phyloP scores from a whole-genome alignment of 2,797 vertebrate species.

The Florisuga fusca region DNA sequence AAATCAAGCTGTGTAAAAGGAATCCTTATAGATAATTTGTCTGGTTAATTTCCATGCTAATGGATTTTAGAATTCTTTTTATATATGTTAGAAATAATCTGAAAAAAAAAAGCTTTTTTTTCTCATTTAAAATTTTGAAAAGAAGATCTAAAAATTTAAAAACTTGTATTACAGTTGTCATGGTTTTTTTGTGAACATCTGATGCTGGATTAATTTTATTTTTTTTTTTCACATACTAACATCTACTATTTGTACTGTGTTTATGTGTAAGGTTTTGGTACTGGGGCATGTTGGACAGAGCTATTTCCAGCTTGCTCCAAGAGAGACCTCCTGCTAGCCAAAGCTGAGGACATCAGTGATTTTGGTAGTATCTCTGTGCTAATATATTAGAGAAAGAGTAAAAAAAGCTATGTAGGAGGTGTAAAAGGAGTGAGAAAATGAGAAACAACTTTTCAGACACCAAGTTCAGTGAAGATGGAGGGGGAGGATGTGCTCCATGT shows the following conservation, averaged over 20 bases:
- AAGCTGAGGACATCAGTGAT: not conserved
- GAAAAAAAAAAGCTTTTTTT: not conserved
- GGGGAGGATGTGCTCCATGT: not conserved
- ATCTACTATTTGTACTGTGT: no score
- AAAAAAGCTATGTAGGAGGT: rapidly evolving
- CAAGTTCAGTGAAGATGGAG: no score
- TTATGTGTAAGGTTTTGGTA: not conserved
- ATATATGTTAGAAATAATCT: not conserved
- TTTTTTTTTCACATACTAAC: not conserved
- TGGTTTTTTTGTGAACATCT: not conserved
- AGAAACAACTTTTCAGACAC: not conserved
- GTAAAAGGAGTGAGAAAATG: not conserved
- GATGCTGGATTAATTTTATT: not conserved
- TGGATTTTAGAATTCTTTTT: not conserved
- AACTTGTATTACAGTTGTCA: not conserved
- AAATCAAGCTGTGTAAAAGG: not conserved
- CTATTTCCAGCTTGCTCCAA: not conserved
- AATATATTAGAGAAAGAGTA: not conserved
- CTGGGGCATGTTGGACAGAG: not conserved
- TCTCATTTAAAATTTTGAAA: not conserved
- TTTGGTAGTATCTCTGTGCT: not conserved
- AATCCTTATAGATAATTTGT: not conserved
- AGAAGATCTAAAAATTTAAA: no score
- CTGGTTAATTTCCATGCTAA: not conserved
- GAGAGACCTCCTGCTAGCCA: not conserved